These are phyloP conservation scores for Podargus strigoides DNA, from an alignment of 2,797 vertebrate genomes.

Conservation along the genomic window DNA sequence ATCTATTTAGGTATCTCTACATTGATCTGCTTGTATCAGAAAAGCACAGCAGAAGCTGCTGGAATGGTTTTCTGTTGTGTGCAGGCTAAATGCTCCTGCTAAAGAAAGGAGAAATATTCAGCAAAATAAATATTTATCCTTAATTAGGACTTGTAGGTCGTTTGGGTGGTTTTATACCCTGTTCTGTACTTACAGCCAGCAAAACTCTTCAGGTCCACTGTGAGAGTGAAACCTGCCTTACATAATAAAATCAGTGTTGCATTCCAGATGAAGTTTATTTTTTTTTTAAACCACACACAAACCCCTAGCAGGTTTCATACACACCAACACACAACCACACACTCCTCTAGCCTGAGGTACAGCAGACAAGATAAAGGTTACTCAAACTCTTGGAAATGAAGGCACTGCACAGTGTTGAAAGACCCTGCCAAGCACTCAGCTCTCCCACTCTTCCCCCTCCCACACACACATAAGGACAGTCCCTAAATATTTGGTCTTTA, in stretches of 20 bases:
- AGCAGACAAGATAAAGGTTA: neutral
- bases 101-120: neutral
- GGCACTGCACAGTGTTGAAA: neutral
- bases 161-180: neutral
- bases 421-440: neutral
- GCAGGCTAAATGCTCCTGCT: neutral
- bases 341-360: neutral
- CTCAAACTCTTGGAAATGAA: conserved; percentile 34
- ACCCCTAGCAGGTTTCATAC: neutral
- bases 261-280: neutral
- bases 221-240: neutral
- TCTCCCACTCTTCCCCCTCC: conserved; percentile 42
- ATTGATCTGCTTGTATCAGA: neutral
- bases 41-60: neutral
- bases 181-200: neutral
- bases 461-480: conserved; percentile 6
- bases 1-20: neutral
- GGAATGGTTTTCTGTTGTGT: neutral
- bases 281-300: too few species aligned
- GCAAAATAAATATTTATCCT: neutral
- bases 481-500: conserved; percentile 32
- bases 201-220: neutral
- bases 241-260: neutral
- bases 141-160: neutral
- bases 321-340: neutral